Base-by-base conservation (phyloP, 2,888 invertebrate genomes). In the Harpalus rubripes region DNA sequence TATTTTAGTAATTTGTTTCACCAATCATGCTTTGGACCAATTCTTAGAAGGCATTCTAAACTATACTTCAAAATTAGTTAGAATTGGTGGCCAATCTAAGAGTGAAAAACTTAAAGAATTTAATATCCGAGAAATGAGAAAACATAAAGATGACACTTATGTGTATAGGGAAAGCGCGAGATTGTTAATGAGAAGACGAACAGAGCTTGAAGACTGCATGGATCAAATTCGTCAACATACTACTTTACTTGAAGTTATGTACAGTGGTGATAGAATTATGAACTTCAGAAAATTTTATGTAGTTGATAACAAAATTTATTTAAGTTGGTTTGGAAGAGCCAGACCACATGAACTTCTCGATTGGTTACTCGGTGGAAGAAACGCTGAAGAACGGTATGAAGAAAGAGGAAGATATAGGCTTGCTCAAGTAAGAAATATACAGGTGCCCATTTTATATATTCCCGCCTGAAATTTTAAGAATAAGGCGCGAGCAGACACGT, bases 21-120 rank as follows among this genome's bases (percentile, higher is more conserved):
- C 97, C 7, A 97, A 98, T 91, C 96, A 97, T 89, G 97, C 97
- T 5, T 91, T 98, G 65, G 97, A 97, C 91, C 96, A 97, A 89
- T 97, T 97, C 89, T 90, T 97, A 56, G 95, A 96, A 89, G 95
- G 95, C 7, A 91, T 96, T 8, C 88, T 95, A 0, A 88, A 90
- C 26, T 91, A 93, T 2, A 95, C 95, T 0, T 88, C 92, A 0
- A 92, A 92, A 85, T 92, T 96, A 85, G 91, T 96, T 0, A 92
- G 96, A 85, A 91, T 96, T 83, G 96, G 96, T 0, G 93, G 94
- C 39, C 94, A 95, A 88, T 94, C 95, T 4, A 94, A 94, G 88
- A 93, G 93, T 88, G 91, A 93, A 85, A 88, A 89, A 5, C 88
- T 96, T 52, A 90, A 92, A 84, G 89, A 91, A 58, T 95, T 92